Percentiles rank a stretch among this genome's conserved stretches.
Evolutionary conservation across 2,888 invertebrate species (phyloP).

Genomic region (Drosophila buzzatii): DNA sequence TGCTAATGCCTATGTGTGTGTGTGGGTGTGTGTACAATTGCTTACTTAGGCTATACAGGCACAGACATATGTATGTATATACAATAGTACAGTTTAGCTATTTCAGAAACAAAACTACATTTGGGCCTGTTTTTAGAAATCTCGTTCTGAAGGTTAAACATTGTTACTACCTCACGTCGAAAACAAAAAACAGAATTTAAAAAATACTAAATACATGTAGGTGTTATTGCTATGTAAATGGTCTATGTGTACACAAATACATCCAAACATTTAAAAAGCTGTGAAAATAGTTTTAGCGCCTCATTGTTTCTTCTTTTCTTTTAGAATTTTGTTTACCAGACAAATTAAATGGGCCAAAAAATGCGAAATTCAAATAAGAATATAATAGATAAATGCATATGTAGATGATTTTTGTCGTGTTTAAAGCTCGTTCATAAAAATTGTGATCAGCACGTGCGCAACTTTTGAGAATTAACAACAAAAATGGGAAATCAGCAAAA

Average conservation of each 20-base stretch:
- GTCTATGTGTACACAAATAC: constrained; percentile 22
- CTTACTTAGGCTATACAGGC: constrained; percentile 23
- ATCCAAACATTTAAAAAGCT: constrained; percentile 19
- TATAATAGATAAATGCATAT: background rate
- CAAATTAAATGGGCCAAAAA: constrained; percentile 27
- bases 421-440: constrained; percentile 10
- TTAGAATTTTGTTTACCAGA: constrained; percentile 28
- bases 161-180: background rate
- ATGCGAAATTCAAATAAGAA: constrained; percentile 3
- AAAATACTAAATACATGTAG: constrained; percentile 42
- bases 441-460: constrained; percentile 36
- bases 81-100: constrained; percentile 42
- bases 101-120: constrained; percentile 14
- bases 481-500: constrained; percentile 7
- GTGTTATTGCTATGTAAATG: constrained; percentile 13
- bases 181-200: background rate
- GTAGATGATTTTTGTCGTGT: constrained; percentile 29
- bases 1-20: constrained; percentile 7
- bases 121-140: constrained; percentile 29
- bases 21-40: constrained; percentile 17
- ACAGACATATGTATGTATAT: constrained; percentile 19
- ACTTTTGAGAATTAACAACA: background rate
- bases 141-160: constrained; percentile 32
- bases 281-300: background rate
- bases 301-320: background rate